Evolutionary conservation across 2,113 vertebrate genomes (phyloP).

Genomic region (Erinaceus europaeus): DNA sequence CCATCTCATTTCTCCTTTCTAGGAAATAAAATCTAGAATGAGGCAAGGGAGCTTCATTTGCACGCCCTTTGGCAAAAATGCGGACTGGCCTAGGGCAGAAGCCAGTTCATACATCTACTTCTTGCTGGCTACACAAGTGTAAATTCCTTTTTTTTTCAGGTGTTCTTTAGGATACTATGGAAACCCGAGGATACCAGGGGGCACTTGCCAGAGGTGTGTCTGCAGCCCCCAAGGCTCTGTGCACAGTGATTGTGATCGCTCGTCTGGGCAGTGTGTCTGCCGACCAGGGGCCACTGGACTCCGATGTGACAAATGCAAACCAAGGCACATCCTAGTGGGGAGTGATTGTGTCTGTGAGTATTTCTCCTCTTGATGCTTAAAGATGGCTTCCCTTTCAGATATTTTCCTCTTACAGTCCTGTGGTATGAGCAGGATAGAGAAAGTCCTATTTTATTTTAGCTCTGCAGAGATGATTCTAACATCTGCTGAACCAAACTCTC

Average conservation of each 20-base stretch:
- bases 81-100: too few species aligned
- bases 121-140: rapidly evolving
- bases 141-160: conserved; percentile 72
- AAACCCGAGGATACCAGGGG: conserved; percentile 80
- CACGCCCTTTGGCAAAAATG: not conserved
- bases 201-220: conserved; percentile 83
- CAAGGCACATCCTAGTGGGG: conserved; percentile 84
- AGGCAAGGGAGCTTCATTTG: not conserved
- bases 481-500: not conserved
- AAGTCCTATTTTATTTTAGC: not conserved
- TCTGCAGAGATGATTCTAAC: not conserved
- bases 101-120: too few species aligned
- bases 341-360: conserved; percentile 91
- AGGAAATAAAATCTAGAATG: not conserved
- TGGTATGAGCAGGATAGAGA: not conserved
- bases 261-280: conserved; percentile 89
- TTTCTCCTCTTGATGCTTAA: not conserved
- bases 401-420: not conserved
- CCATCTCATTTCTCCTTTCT: not conserved
- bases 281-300: conserved; percentile 87
- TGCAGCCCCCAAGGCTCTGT: conserved; percentile 87
- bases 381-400: rapidly evolving
- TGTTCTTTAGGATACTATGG: conserved; percentile 92
- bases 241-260: conserved; percentile 80
- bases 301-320: conserved; percentile 88